A percentile compares a stretch with the other conserved stretches of the same genome.
Evolutionary conservation across 2,888 invertebrate species (phyloP).

Genomic region (Falcaria lacertinaria): DNA sequence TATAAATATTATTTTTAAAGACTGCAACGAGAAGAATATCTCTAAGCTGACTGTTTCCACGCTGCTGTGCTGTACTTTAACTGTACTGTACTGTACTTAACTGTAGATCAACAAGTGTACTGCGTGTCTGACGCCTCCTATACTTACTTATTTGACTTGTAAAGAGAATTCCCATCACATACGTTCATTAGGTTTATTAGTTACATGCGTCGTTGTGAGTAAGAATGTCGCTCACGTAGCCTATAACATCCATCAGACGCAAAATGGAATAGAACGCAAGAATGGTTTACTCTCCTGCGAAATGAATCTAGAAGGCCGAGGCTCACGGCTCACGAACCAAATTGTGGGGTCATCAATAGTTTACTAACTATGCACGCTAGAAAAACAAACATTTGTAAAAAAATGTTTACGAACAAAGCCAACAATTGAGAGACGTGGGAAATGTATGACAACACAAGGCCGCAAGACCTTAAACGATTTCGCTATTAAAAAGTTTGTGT

Average conservation of each 20-base stretch:
- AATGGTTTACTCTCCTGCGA: background rate
- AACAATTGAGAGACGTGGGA: background rate
- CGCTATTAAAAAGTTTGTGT: no score
- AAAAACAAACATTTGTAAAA: background rate
- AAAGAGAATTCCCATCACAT: background rate
- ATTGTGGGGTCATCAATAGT: background rate
- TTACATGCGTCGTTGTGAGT: background rate
- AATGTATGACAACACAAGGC: background rate
- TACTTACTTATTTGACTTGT: background rate
- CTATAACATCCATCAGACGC: background rate
- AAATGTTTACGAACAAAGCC: background rate
- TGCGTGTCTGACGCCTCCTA: no score
- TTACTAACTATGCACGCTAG: background rate
- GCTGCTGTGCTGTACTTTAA: no score
- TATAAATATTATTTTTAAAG: constrained; percentile 1
- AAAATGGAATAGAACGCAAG: background rate
- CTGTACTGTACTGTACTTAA: no score
- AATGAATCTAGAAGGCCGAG: background rate
- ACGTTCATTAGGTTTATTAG: background rate
- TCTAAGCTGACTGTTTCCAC: no score
- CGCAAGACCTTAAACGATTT: no score
- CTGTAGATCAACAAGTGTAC: no score
- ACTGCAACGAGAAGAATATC: background rate
- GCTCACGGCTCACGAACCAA: background rate
- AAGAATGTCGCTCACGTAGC: background rate